Conservation (phyloP, 2,113 vertebrate genomes). For the Apus apus region DNA sequence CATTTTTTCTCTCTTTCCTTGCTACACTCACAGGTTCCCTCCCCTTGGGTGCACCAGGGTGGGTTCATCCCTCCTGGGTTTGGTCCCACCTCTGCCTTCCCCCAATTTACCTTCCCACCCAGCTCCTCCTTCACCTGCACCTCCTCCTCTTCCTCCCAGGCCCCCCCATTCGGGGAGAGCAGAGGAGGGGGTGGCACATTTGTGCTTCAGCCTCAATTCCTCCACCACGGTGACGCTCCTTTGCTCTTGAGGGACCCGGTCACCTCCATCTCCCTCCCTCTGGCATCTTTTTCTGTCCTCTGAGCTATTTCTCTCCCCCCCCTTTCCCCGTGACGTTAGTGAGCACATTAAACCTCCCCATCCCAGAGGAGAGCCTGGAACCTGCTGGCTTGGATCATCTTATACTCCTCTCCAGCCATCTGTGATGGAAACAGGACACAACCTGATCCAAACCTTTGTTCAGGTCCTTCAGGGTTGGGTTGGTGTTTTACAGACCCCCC, state of each 20-base stretch:
- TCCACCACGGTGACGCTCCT: background rate
- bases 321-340: background rate
- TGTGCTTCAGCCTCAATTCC: slow-evolving; percentile 10
- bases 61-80: background rate
- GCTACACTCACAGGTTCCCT: accelerated
- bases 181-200: background rate
- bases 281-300: slow-evolving; percentile 26
- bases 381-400: background rate
- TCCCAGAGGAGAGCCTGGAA: background rate
- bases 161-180: accelerated
- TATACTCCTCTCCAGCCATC: background rate
- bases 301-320: background rate
- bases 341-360: background rate
- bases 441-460: background rate
- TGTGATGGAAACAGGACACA: background rate
- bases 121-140: background rate
- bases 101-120: background rate
- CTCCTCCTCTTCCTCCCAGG: background rate
- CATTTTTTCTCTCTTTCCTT: background rate
- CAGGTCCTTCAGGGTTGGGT: background rate
- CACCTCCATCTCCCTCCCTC: slow-evolving; percentile 21
- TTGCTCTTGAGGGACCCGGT: slow-evolving; percentile 1
- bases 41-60: background rate
- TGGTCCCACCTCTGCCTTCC: background rate
- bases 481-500: background rate